These are phyloP conservation scores for Pimpla rufipes DNA, from an alignment of 2,888 invertebrate genomes.

Conservation along the genomic window DNA sequence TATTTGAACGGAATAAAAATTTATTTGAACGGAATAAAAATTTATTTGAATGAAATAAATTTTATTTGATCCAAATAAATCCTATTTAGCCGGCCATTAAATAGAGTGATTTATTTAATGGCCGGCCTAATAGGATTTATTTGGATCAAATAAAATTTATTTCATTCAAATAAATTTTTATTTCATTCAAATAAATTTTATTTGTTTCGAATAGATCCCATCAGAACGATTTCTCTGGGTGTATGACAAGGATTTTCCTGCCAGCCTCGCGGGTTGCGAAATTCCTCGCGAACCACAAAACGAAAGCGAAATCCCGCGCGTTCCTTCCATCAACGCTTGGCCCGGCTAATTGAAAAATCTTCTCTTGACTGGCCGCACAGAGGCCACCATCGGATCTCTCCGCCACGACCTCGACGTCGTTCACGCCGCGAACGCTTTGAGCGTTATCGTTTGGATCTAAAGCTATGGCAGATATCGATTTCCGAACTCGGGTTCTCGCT, in stretches of 20 bases:
- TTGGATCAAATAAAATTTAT: too few relatives aligned
- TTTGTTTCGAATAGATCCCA: too few relatives aligned
- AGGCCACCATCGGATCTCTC: slow-evolving; percentile 14
- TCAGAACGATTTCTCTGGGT: too few relatives aligned
- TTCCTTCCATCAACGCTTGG: slow-evolving; percentile 24
- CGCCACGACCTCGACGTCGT: slow-evolving; percentile 30
- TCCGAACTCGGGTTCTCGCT: slow-evolving; percentile 19
- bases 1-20: too few relatives aligned
- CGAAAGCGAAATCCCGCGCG: slow-evolving; percentile 8
- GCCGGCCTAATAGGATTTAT: too few relatives aligned
- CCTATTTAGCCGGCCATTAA: too few relatives aligned
- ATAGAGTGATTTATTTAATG: too few relatives aligned
- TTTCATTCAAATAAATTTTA: too few relatives aligned
- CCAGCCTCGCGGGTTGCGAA: slow-evolving; percentile 1
- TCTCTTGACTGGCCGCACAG: slow-evolving; percentile 21
- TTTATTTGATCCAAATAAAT: too few relatives aligned
- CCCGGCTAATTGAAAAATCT: slow-evolving; percentile 46
- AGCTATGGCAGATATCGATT: slow-evolving; percentile 44
- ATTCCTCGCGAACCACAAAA: slow-evolving; percentile 36
- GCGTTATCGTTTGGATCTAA: slow-evolving; percentile 29
- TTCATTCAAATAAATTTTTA: too few relatives aligned
- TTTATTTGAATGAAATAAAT: too few relatives aligned
- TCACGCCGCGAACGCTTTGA: slow-evolving; percentile 1
- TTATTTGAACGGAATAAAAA: too few relatives aligned
- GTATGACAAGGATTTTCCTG: background rate